phyloP scores from a whole-genome alignment of 2,888 invertebrate genomes.

The Amphipoea lucens region DNA sequence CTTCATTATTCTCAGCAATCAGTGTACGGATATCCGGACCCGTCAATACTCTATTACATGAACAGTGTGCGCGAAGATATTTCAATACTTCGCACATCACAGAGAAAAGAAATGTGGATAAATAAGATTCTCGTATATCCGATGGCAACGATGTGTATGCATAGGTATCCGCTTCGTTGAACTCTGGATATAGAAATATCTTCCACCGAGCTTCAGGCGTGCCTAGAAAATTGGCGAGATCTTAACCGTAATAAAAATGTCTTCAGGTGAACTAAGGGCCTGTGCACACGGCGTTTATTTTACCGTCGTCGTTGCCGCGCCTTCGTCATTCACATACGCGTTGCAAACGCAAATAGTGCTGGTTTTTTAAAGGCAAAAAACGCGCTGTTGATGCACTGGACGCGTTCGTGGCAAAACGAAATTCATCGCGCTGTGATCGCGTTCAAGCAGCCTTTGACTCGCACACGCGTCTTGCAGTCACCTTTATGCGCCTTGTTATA shows the following conservation, averaged over 20 bases:
- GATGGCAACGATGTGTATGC: not conserved
- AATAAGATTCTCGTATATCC: constrained; percentile 6
- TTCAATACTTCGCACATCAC: not conserved
- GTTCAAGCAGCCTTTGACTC: not conserved
- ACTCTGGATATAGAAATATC: constrained; percentile 13
- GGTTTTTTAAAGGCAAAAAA: not conserved
- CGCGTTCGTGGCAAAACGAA: not conserved
- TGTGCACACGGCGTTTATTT: not conserved
- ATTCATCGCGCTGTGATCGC: too few species aligned
- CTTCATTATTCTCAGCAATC: constrained; percentile 52
- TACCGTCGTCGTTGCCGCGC: not conserved
- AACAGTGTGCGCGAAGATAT: not conserved
- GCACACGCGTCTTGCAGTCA: too few species aligned
- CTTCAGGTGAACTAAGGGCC: constrained; percentile 2
- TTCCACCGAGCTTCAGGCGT: not conserved
- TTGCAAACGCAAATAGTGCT: not conserved
- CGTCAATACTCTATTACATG: constrained; percentile 15
- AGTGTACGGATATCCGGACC: constrained; percentile 42
- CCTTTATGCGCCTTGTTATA: not conserved
- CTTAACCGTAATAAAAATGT: constrained; percentile 19
- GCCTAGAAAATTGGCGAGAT: constrained; percentile 15
- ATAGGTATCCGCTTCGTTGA: constrained; percentile 18
- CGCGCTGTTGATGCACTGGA: too few species aligned
- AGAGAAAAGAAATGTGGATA: not conserved
- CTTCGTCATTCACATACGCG: not conserved